Conservation (phyloP, 2,797 vertebrate genomes). For the Thalassophryne amazonica region DNA sequence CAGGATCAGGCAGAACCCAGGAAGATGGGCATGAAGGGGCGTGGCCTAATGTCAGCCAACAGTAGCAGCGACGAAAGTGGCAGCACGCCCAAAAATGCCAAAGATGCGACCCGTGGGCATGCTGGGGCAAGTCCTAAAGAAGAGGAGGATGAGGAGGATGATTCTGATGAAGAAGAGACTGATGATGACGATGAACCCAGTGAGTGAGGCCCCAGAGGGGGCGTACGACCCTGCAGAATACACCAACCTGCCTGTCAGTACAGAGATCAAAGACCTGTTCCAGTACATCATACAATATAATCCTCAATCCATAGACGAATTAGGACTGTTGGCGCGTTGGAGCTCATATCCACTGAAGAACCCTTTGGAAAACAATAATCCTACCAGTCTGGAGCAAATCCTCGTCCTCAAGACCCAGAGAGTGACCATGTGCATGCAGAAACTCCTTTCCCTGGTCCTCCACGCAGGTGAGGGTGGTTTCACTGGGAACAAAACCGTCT, state of each 20-base stretch:
- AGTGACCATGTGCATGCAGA: too few relatives aligned
- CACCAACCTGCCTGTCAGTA: slow-evolving; percentile 85
- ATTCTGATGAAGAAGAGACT: slow-evolving; percentile 78
- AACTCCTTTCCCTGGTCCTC: too few relatives aligned
- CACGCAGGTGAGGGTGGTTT: too few relatives aligned
- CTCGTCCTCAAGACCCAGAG: too few relatives aligned
- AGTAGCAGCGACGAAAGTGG: slow-evolving; percentile 80
- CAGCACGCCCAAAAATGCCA: slow-evolving; percentile 56
- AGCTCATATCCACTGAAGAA: too few relatives aligned
- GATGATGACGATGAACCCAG: slow-evolving; percentile 78
- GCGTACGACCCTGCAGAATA: slow-evolving; percentile 87
- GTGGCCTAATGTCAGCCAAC: slow-evolving; percentile 70
- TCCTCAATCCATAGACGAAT: too few relatives aligned
- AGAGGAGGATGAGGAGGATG: slow-evolving; percentile 78
- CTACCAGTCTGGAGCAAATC: too few relatives aligned
- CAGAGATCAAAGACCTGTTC: slow-evolving; percentile 91
- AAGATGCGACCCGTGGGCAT: slow-evolving; percentile 18
- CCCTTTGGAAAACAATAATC: too few relatives aligned
- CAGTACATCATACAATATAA: slow-evolving; percentile 92
- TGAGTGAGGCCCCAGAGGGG: slow-evolving; percentile 77
- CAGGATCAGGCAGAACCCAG: slow-evolving; percentile 49
- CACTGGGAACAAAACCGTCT: too few relatives aligned
- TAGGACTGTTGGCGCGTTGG: too few relatives aligned
- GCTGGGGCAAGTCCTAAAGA: slow-evolving; percentile 70
- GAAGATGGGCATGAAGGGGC: slow-evolving; percentile 47